Conservation (phyloP, 1,140 invertebrate genomes). For the Brachionus calyciflorus region DNA sequence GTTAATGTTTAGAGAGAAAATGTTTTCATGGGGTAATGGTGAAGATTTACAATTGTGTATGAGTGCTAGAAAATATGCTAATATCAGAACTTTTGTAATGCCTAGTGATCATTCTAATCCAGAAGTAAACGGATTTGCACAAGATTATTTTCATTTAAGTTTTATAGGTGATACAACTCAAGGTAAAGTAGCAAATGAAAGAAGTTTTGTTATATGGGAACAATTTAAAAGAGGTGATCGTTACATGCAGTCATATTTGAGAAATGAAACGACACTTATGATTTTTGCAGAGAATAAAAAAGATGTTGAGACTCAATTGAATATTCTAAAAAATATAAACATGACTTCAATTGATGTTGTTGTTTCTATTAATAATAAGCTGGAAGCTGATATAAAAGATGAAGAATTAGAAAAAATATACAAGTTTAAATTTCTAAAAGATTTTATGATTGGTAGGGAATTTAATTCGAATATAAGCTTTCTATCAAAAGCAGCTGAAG, state of each 20-base stretch:
- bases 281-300: not conserved
- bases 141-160: slow-evolving; percentile 1
- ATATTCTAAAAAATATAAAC: not conserved
- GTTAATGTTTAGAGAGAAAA: slow-evolving; percentile 10
- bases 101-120: not conserved
- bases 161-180: not conserved
- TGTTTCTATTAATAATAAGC: not conserved
- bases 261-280: not conserved
- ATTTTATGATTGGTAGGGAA: not conserved
- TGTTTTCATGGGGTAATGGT: not conserved
- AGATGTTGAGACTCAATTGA: not conserved
- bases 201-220: not conserved
- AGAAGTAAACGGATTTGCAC: not conserved
- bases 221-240: not conserved
- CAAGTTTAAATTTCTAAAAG: not conserved
- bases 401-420: not conserved
- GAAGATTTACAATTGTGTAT: slow-evolving; percentile 10
- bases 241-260: not conserved
- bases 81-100: slow-evolving; percentile 14
- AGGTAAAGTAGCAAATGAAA: not conserved
- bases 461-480: not conserved
- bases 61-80: slow-evolving; percentile 17
- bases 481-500: not conserved
- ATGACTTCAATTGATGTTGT: not conserved
- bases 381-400: not conserved